Percentiles rank a stretch among this genome's conserved stretches.
phyloP scores from a whole-genome alignment of 1,140 invertebrate species.

The Conus betulinus region DNA sequence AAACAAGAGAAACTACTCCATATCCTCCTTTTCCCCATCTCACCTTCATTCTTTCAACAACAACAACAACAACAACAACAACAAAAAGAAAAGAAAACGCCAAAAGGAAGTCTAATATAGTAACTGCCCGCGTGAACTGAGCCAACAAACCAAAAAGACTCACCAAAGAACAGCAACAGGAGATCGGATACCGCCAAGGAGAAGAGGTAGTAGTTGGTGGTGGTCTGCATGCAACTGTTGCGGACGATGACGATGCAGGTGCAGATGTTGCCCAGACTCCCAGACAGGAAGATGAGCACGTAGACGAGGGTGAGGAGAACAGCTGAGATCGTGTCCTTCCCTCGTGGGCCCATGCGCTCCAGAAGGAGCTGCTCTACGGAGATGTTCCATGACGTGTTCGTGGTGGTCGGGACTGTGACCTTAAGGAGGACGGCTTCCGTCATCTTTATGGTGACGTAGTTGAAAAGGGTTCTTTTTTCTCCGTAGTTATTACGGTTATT shows the following conservation, averaged over 20 bases:
- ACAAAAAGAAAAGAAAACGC: too few species aligned
- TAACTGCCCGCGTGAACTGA: too few species aligned
- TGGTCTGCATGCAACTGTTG: constrained; percentile 81
- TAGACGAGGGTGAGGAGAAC: constrained; percentile 62
- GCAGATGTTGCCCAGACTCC: constrained; percentile 67
- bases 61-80: too few species aligned
- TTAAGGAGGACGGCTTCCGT: neutral
- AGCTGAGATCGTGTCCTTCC: constrained; percentile 44
- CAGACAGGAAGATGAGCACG: constrained; percentile 65
- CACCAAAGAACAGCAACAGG: constrained; percentile 82
- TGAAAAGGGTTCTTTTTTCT: neutral
- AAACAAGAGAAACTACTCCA: too few species aligned
- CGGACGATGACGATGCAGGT: constrained; percentile 69
- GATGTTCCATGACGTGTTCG: neutral
- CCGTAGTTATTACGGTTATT: too few species aligned
- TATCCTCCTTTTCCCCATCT: too few species aligned
- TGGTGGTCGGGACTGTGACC: neutral
- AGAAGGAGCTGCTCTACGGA: constrained; percentile 45
- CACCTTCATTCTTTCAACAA: too few species aligned
- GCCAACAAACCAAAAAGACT: constrained; percentile 58
- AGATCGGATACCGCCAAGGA: constrained; percentile 94
- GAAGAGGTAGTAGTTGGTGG: constrained; percentile 93
- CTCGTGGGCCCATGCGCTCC: constrained; percentile 49
- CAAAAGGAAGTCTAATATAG: too few species aligned
- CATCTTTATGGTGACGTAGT: neutral